These are phyloP conservation scores for Ailurus styani DNA, from an alignment of 2,113 vertebrate genomes.

Conservation along the genomic window DNA sequence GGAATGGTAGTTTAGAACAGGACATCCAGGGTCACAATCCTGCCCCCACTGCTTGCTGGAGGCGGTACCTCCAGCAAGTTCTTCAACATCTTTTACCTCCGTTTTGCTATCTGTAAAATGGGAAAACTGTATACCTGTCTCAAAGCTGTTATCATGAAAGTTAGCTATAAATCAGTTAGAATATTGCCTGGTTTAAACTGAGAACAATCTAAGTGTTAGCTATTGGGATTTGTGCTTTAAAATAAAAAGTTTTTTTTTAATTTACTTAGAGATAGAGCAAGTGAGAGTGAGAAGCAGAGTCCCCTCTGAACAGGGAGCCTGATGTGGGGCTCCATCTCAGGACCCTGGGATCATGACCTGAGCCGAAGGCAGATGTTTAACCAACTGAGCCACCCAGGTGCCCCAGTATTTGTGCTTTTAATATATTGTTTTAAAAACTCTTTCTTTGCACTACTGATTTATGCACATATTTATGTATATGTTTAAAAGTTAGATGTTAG, in stretches of 20 bases:
- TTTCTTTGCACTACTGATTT: not conserved
- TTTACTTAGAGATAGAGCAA: not conserved
- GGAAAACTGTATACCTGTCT: not conserved
- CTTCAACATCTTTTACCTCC: not conserved
- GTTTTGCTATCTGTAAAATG: not conserved
- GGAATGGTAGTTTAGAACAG: not conserved
- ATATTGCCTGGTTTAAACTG: not conserved
- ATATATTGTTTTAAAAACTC: not conserved
- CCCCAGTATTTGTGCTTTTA: not conserved
- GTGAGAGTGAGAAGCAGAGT: not conserved
- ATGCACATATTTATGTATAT: not conserved
- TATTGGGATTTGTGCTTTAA: not conserved
- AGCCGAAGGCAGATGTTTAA: not conserved
- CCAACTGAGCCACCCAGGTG: not conserved
- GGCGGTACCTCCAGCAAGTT: not conserved
- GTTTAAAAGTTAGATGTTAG: not conserved
- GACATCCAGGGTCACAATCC: not conserved
- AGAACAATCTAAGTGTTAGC: not conserved
- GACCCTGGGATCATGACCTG: not conserved
- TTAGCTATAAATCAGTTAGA: not conserved
- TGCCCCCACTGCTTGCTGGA: not conserved
- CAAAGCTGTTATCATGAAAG: not conserved
- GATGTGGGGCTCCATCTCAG: not conserved
- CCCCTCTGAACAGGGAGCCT: not conserved
- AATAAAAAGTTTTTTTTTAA: not conserved